Evolutionary conservation across 2,113 vertebrate species (phyloP).

Genomic region (Pheucticus melanocephalus): DNA sequence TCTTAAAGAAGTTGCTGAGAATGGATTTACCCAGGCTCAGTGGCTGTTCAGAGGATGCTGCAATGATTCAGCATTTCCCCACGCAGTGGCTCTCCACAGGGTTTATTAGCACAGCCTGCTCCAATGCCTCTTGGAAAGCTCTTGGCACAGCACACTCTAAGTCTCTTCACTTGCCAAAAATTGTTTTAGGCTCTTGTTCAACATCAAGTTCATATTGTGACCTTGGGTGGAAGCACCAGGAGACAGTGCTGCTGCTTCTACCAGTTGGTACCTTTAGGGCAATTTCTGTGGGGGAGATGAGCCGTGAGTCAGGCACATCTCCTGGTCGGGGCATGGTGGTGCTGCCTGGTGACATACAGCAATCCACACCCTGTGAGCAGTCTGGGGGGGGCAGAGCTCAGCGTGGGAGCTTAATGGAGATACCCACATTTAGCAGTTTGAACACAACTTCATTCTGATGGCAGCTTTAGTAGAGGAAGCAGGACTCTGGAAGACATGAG

Average conservation of each 20-base stretch:
- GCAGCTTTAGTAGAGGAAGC: neutral
- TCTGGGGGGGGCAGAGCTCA: neutral
- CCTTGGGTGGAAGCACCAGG: neutral
- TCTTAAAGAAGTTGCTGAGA: neutral
- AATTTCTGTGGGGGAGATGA: accelerated
- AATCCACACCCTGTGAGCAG: neutral
- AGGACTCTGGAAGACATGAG: neutral
- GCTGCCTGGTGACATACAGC: accelerated
- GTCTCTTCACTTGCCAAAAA: neutral
- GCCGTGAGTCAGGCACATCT: accelerated
- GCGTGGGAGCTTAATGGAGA: accelerated
- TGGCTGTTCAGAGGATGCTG: neutral
- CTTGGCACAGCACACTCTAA: neutral
- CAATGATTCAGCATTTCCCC: constrained; percentile 5
- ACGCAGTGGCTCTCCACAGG: neutral
- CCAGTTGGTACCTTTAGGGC: accelerated
- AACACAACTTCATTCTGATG: neutral
- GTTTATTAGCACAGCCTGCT: neutral
- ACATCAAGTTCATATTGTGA: neutral
- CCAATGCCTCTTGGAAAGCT: neutral
- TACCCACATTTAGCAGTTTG: accelerated
- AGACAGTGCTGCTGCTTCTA: neutral
- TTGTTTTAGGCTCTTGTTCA: neutral
- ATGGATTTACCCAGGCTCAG: neutral
- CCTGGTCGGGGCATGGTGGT: accelerated